phyloP scores from a whole-genome alignment of 2,797 vertebrate genomes.

The Microctenopoma lineatum region DNA sequence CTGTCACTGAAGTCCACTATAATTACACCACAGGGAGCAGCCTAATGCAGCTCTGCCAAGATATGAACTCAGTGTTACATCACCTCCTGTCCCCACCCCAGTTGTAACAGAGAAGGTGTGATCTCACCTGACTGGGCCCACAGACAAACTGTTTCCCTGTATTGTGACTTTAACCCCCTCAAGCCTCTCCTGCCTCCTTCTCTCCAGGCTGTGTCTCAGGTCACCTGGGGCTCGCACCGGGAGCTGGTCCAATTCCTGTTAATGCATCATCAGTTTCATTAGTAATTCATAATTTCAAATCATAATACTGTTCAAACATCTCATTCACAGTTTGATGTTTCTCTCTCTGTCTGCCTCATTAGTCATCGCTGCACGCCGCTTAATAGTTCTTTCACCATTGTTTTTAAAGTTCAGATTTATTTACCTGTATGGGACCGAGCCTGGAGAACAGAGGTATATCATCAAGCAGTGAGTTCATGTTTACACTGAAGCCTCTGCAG shows the following conservation, averaged over 20 bases:
- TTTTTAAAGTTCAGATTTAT: not conserved
- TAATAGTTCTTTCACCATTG: too few species aligned
- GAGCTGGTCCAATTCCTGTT: slow-evolving; percentile 50
- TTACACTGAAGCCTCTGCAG: slow-evolving; percentile 87
- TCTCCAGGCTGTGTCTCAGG: slow-evolving; percentile 83
- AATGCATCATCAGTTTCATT: fast-evolving
- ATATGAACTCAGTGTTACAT: too few species aligned
- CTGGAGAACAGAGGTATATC: slow-evolving; percentile 80
- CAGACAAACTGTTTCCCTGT: slow-evolving; percentile 57
- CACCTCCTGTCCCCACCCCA: too few species aligned
- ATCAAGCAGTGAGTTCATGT: slow-evolving; percentile 66
- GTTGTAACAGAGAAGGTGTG: too few species aligned
- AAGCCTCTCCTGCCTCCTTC: slow-evolving; percentile 81
- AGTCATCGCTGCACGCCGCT: too few species aligned
- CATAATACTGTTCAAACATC: too few species aligned
- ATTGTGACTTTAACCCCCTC: slow-evolving; percentile 84
- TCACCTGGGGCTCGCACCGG: slow-evolving; percentile 76
- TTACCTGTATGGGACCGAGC: slow-evolving; percentile 83
- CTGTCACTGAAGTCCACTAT: too few species aligned
- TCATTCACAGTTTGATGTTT: too few species aligned
- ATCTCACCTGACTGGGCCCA: slow-evolving; percentile 60
- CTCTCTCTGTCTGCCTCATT: too few species aligned
- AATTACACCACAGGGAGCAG: too few species aligned
- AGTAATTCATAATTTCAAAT: not conserved
- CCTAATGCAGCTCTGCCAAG: too few species aligned